These are phyloP conservation scores for Leptinotarsa undecemlineata DNA, from an alignment of 1,140 invertebrate species.

Conservation along the genomic window DNA sequence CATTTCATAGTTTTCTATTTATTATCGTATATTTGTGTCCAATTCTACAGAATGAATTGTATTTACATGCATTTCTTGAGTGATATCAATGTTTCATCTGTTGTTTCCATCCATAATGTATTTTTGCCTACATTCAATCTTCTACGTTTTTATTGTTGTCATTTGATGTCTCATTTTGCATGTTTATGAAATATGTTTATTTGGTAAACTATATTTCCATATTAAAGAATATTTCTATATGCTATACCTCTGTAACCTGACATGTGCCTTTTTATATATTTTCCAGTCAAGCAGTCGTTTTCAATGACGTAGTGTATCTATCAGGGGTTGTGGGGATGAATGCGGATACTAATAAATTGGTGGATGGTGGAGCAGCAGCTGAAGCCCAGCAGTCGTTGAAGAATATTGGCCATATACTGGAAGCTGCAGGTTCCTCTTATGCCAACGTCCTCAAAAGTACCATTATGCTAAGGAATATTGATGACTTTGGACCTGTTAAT, in stretches of 20 bases:
- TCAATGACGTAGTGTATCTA: constrained; percentile 80
- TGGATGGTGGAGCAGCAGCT: constrained; percentile 70
- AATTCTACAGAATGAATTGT: no score
- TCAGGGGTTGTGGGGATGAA: constrained; percentile 84
- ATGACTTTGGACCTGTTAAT: constrained; percentile 80
- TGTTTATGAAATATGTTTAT: neutral
- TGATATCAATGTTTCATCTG: no score
- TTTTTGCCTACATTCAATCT: no score
- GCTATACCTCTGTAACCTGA: neutral
- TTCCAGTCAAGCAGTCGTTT: constrained; percentile 79
- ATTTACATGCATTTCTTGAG: no score
- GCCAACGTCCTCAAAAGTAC: constrained; percentile 85
- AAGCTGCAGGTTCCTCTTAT: constrained; percentile 71
- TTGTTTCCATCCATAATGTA: no score
- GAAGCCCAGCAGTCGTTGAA: constrained; percentile 76
- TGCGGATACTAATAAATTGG: constrained; percentile 67
- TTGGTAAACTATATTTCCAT: neutral
- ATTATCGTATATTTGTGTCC: neutral
- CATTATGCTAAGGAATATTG: constrained; percentile 78
- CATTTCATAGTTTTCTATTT: neutral
- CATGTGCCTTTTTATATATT: neutral
- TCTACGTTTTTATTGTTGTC: neutral
- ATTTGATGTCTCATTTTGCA: neutral
- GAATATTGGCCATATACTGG: constrained; percentile 76
- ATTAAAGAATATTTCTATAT: neutral